phyloP scores from a whole-genome alignment of 2,797 vertebrate species.

The Girardinus metallicus region DNA sequence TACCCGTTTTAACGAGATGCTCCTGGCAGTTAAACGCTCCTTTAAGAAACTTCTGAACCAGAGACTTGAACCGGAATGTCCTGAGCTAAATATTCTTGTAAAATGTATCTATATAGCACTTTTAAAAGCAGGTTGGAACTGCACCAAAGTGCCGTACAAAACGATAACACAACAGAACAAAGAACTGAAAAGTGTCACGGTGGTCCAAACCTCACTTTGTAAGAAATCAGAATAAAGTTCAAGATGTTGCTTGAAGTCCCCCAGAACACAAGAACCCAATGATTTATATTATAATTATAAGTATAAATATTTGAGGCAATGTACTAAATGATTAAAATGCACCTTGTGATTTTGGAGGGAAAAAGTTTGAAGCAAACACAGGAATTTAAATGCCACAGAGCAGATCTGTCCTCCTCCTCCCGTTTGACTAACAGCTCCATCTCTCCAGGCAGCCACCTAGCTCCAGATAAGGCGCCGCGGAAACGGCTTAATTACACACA shows the following conservation, averaged over 20 bases:
- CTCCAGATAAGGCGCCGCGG: conserved; percentile 68
- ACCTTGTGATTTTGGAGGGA: neutral
- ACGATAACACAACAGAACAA: neutral
- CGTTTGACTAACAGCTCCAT: conserved; percentile 65
- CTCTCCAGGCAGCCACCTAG: conserved; percentile 66
- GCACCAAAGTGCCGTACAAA: too few species aligned
- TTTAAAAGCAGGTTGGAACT: too few species aligned
- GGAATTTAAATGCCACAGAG: conserved; percentile 34
- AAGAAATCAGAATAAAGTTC: neutral
- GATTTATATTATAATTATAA: too few species aligned
- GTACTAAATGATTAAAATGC: neutral
- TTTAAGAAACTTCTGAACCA: too few species aligned
- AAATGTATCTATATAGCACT: too few species aligned
- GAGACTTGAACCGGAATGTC: too few species aligned
- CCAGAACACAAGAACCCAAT: neutral
- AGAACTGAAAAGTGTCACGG: neutral
- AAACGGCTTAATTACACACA: conserved; percentile 80
- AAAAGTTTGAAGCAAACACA: conserved; percentile 5
- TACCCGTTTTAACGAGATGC: too few species aligned
- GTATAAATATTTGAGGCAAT: neutral
- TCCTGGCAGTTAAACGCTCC: too few species aligned
- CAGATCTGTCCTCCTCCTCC: conserved; percentile 27
- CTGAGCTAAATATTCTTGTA: too few species aligned
- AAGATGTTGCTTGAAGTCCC: neutral
- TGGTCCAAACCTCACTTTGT: neutral